Evolutionary conservation across 2,797 vertebrate species (phyloP).

Genomic region (Basileuterus tristriatus): DNA sequence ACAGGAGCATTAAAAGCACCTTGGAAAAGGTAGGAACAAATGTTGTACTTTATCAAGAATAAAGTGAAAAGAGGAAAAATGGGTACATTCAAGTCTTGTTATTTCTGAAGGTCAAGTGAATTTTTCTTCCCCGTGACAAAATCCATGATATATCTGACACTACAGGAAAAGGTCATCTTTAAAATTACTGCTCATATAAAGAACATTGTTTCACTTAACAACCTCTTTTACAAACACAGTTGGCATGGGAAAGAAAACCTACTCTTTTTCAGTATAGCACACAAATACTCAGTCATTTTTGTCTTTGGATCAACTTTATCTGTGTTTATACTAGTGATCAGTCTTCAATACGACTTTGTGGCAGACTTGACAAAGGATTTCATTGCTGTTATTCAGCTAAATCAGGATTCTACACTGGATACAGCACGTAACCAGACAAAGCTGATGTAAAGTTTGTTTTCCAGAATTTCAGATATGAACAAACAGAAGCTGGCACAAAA

Average conservation of each 20-base stretch:
- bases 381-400: background rate
- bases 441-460: background rate
- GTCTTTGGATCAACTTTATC: background rate
- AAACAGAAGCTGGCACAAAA: background rate
- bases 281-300: background rate
- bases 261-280: background rate
- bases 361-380: slow-evolving; percentile 1
- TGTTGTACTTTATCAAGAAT: background rate
- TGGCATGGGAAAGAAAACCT: background rate
- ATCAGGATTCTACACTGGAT: background rate
- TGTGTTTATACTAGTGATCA: background rate
- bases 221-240: background rate
- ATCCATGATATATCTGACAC: background rate
- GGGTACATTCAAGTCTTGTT: background rate
- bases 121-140: background rate
- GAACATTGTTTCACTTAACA: background rate
- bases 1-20: background rate
- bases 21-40: background rate
- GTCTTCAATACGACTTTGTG: background rate
- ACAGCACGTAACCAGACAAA: background rate
- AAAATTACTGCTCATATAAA: slow-evolving; percentile 15
- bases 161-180: slow-evolving; percentile 29
- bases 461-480: background rate
- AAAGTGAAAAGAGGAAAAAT: background rate
- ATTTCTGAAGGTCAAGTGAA: slow-evolving; percentile 41